Conservation (phyloP, 1,140 invertebrate species). For the Bradysia coprophila region DNA sequence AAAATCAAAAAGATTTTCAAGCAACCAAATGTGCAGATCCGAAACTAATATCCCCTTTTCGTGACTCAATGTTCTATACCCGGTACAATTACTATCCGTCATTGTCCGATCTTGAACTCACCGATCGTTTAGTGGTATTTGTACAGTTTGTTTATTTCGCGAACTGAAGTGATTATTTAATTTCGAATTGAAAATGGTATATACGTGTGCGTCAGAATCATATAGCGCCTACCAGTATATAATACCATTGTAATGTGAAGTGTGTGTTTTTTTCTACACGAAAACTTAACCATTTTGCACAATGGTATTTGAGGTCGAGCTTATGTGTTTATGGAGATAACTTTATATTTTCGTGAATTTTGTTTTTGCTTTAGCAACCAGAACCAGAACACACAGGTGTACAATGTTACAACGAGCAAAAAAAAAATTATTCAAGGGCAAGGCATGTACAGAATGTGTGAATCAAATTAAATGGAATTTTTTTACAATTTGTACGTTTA, state of each 20-base stretch:
- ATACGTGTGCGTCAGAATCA: no score
- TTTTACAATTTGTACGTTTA: no score
- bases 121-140: background rate
- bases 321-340: no score
- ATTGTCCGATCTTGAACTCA: background rate
- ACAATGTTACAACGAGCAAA: no score
- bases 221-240: background rate
- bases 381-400: no score
- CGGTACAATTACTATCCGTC: background rate
- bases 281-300: background rate
- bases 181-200: no score
- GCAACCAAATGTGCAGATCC: background rate
- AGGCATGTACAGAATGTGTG: no score
- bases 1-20: background rate
- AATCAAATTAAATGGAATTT: no score
- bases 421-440: no score
- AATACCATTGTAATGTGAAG: background rate
- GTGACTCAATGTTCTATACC: background rate
- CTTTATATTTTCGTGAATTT: no score
- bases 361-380: no score
- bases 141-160: background rate
- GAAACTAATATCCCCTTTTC: background rate
- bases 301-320: no score
- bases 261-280: background rate
- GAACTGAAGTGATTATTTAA: background rate